A percentile compares a stretch with the other conserved stretches of the same genome.
Conservation (phyloP, 1,140 invertebrate species). For the Dinoponera quadriceps region DNA sequence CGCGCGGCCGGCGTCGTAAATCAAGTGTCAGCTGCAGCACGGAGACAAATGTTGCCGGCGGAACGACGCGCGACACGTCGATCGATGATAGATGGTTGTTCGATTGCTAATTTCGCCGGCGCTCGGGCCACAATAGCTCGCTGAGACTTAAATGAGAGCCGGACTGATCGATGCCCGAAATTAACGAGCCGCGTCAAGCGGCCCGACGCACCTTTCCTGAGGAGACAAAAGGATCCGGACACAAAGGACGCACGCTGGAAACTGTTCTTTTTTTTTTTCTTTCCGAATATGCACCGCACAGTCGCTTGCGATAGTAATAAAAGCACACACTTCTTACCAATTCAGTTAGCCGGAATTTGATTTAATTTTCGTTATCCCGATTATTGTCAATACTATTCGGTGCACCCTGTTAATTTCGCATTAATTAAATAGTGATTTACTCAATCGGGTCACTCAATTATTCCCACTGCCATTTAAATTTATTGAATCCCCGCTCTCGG, state of each 20-base stretch:
- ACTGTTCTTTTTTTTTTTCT: too few species aligned
- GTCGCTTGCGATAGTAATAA: too few species aligned
- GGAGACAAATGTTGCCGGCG: conserved; percentile 52
- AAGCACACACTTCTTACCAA: too few species aligned
- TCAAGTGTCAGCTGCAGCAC: conserved; percentile 55
- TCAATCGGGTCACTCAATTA: too few species aligned
- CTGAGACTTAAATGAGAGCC: background rate
- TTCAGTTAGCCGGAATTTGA: too few species aligned
- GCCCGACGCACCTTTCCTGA: too few species aligned
- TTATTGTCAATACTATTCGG: background rate
- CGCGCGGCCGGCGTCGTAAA: conserved; percentile 60
- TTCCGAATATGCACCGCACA: too few species aligned
- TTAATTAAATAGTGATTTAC: too few species aligned
- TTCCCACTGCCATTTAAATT: background rate
- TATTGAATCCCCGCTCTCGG: background rate
- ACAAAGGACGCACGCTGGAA: background rate
- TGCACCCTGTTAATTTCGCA: background rate
- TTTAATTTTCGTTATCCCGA: background rate
- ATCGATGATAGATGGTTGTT: conserved; percentile 64
- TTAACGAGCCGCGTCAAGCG: background rate
- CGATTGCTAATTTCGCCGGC: conserved; percentile 58
- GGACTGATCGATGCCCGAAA: background rate
- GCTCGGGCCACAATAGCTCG: conserved; percentile 2
- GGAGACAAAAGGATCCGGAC: background rate
- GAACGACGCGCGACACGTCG: conserved; percentile 27